phyloP scores from a whole-genome alignment of 2,113 vertebrate genomes.

The Emydocephalus ijimae region DNA sequence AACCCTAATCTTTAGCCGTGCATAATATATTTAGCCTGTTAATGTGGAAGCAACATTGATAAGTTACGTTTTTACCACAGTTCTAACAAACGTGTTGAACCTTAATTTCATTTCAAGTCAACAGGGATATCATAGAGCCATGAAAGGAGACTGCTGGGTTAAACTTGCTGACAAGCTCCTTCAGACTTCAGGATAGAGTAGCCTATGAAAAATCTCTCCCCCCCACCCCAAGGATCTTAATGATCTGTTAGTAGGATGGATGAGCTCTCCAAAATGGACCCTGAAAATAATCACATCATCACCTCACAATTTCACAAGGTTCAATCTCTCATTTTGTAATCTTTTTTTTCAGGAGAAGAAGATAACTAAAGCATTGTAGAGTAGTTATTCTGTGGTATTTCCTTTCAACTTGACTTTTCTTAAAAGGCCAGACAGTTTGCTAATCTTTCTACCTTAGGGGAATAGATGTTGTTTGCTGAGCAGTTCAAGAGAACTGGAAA shows the following conservation, averaged over 20 bases:
- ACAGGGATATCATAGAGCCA: neutral
- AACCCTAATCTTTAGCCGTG: conserved; percentile 35
- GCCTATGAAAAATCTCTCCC: neutral
- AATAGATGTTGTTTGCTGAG: neutral
- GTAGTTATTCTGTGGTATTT: neutral
- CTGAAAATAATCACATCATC: neutral
- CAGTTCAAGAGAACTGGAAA: neutral
- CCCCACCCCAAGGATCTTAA: accelerated
- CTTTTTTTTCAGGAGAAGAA: neutral
- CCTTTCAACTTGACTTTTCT: neutral
- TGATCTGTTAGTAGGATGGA: accelerated
- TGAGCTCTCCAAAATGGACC: neutral
- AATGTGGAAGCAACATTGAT: conserved; percentile 47
- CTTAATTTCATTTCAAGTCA: neutral
- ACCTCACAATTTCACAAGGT: neutral
- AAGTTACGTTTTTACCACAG: conserved; percentile 22
- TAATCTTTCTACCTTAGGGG: neutral
- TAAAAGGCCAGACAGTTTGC: neutral
- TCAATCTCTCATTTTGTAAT: neutral
- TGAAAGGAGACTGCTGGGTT: accelerated
- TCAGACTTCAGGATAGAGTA: neutral
- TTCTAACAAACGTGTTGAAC: conserved; percentile 42
- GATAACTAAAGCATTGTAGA: neutral
- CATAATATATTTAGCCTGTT: conserved; percentile 46
- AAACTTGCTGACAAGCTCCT: neutral